Conservation (phyloP, 2,888 invertebrate genomes). For the Zaprionus bogoriensis region DNA sequence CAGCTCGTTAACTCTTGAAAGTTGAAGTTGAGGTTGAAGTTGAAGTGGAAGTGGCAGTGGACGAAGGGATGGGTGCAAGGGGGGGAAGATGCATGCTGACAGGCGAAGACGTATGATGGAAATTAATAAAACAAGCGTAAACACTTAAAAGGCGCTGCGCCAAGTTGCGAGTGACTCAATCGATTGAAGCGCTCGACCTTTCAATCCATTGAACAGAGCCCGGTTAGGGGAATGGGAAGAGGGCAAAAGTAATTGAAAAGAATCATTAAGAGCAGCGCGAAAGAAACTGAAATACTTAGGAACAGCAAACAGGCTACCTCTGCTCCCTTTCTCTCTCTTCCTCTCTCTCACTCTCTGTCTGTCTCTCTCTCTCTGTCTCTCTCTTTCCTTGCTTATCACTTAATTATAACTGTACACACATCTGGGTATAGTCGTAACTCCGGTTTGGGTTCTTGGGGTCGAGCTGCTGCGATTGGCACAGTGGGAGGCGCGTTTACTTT, state of each 20-base stretch:
- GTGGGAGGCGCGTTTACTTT: conserved; percentile 61
- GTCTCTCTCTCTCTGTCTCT: neutral
- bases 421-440: neutral
- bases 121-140: conserved; percentile 80
- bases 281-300: conserved; percentile 17
- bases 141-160: conserved; percentile 73
- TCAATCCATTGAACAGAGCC: conserved; percentile 16
- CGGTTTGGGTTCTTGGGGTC: neutral
- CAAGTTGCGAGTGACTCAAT: conserved; percentile 56
- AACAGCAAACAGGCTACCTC: neutral
- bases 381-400: conserved; percentile 64
- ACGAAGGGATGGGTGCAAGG: neutral
- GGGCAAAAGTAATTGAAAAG: conserved; percentile 68
- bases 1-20: conserved; percentile 56
- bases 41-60: neutral
- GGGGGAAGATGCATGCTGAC: conserved; percentile 52
- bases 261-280: conserved; percentile 55
- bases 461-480: conserved; percentile 33
- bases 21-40: conserved; percentile 8
- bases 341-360: neutral
- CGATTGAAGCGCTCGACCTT: conserved; percentile 37
- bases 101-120: conserved; percentile 75
- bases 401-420: conserved; percentile 75
- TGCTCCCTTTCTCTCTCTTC: neutral
- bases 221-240: neutral